Percentiles rank a stretch among this genome's conserved stretches.
phyloP scores from a whole-genome alignment of 2,113 vertebrate species.

The Pomatostomus ruficeps region DNA sequence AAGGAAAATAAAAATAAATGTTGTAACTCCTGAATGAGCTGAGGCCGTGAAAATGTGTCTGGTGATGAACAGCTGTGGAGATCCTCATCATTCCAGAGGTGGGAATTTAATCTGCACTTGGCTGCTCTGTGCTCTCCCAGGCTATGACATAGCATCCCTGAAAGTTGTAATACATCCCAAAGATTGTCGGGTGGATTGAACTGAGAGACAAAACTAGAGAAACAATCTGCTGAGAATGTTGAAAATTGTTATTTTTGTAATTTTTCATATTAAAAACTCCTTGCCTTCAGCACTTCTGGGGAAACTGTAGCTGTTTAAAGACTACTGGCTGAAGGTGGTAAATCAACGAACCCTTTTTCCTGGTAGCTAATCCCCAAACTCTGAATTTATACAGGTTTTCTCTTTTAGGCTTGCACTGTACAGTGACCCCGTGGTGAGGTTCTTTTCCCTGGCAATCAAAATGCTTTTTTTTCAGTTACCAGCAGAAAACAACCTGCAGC shows the following conservation, averaged over 20 bases:
- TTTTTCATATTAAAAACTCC: neutral
- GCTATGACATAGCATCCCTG: neutral
- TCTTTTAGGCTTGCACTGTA: neutral
- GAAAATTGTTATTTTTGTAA: neutral
- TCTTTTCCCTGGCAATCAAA: neutral
- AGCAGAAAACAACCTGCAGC: neutral
- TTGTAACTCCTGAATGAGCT: neutral
- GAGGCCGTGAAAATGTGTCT: neutral
- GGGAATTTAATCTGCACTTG: neutral
- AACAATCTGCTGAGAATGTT: neutral
- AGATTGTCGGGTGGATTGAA: rapidly evolving
- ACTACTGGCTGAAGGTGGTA: neutral
- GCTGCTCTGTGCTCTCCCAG: neutral
- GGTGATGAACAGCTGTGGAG: neutral
- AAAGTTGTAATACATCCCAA: neutral
- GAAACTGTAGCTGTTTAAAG: neutral
- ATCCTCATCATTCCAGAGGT: neutral
- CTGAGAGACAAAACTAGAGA: neutral
- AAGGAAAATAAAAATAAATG: neutral
- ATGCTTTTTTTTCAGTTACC: neutral
- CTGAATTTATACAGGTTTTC: neutral
- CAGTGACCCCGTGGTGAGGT: neutral
- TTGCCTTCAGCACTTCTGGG: neutral
- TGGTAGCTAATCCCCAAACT: neutral
- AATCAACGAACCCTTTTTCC: neutral